Percentiles rank a stretch among this genome's conserved stretches.
These are phyloP conservation scores for Malacosoma neustria DNA, from an alignment of 2,888 invertebrate species.

Conservation along the genomic window DNA sequence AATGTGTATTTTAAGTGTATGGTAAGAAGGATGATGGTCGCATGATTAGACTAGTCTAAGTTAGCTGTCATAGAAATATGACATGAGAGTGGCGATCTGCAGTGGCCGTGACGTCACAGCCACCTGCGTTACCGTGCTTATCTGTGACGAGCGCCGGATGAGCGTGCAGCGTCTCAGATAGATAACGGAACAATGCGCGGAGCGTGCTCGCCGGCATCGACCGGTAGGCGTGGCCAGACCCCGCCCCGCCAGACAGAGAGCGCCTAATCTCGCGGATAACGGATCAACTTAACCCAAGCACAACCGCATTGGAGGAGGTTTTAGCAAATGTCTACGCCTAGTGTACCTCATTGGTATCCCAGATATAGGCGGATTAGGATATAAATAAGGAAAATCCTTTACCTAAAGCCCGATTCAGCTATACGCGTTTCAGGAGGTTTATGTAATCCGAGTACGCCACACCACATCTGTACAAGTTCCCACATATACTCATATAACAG, in stretches of 20 bases:
- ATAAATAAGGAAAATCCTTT: slow-evolving; percentile 26
- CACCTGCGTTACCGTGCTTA: slow-evolving; percentile 35
- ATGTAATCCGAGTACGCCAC: slow-evolving; percentile 10
- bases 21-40: not conserved
- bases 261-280: slow-evolving; percentile 69
- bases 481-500: too few species aligned
- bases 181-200: slow-evolving; percentile 63
- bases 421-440: slow-evolving; percentile 15
- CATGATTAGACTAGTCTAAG: not conserved
- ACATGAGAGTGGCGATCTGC: not conserved
- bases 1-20: not conserved
- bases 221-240: slow-evolving; percentile 71
- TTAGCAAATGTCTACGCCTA: slow-evolving; percentile 56
- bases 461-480: too few species aligned
- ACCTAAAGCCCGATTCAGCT: slow-evolving; percentile 21
- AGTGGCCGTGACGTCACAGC: slow-evolving; percentile 31
- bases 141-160: slow-evolving; percentile 61
- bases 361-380: slow-evolving; percentile 65
- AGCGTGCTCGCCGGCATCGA: slow-evolving; percentile 38
- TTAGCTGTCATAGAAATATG: not conserved
- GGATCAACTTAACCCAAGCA: slow-evolving; percentile 62
- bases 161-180: slow-evolving; percentile 58
- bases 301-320: slow-evolving; percentile 61
- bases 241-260: slow-evolving; percentile 52
- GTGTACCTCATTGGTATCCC: slow-evolving; percentile 59